Evolutionary conservation across 2,113 vertebrate species (phyloP), one percentile per base, ranked within the genome.

Genomic region (Rousettus leschenaultii): DNA sequence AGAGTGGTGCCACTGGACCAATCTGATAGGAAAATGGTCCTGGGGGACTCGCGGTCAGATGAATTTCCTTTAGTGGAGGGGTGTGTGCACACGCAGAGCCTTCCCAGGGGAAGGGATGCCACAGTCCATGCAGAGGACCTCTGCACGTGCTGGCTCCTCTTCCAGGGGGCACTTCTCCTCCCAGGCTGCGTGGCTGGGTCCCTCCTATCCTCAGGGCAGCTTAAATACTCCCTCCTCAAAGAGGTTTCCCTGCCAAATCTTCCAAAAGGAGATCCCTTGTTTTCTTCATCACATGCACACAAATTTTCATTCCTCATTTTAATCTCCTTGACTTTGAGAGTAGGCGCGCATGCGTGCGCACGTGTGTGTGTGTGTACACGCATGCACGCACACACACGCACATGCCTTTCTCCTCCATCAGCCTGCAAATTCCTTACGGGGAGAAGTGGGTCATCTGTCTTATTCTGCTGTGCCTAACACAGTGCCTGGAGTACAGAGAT

Each of bases 331-430:
- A 33, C 19, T n/a, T 59, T 51, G 51, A 15, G 15, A 51, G 51
- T 16, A 51, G 51, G 51, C 14, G 8, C 0, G 14, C 14, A 43
- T 7, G 8, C 7, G 26, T 13, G 16, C 40, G 7, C 19, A 10
- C 1, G 40, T 43, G 35, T 13, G 45, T n/a, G 28, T 68, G 59
- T 43, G 48, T 55, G 30, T 7, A 15, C 19, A 7, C 6, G 30
- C 24, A 7, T n/a, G 51, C 8, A 0, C 0, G 14, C 14, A 43
- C 40, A 43, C 7, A n/a, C 19, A 24, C 19, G 16, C 19, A 10
- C 1, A 65, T 24, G 53, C 11, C 92, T 45, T 3, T n/a, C 35
- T 84, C 19, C 35, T 82, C 61, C 70, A 45, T 4, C 18, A 55
- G 71, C 26, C 21, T 70, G 28, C 35, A 28, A 30, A 59, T 21